These are phyloP conservation scores for Rhamnusium bicolor DNA, from an alignment of 2,888 invertebrate species.

Conservation along the genomic window DNA sequence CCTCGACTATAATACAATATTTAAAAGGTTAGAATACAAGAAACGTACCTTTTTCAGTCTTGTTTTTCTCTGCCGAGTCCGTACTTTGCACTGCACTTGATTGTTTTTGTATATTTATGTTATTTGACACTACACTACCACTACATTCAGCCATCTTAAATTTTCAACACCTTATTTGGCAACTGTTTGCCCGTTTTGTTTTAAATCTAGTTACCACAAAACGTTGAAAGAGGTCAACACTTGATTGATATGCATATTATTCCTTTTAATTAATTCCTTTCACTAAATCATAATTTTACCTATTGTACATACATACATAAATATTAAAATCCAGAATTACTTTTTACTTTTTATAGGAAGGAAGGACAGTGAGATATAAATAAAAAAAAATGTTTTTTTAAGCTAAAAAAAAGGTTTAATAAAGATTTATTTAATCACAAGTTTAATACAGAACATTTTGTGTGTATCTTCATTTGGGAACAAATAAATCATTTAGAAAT, in stretches of 20 bases:
- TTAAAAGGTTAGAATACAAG: conserved; percentile 43
- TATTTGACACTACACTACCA: conserved; percentile 68
- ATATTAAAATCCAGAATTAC: background rate
- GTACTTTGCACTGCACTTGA: conserved; percentile 58
- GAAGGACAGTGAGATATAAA: background rate
- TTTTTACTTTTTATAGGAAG: background rate
- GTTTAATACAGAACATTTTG: conserved; percentile 41
- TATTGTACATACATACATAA: too few species aligned
- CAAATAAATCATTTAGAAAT: conserved; percentile 59
- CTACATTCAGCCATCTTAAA: conserved; percentile 69
- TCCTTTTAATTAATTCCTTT: background rate
- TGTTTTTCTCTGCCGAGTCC: conserved; percentile 58
- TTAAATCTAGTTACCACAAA: conserved; percentile 32
- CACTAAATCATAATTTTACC: conserved; percentile 11
- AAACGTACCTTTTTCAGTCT: conserved; percentile 65
- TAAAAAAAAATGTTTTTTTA: conserved; percentile 6
- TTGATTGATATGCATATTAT: conserved; percentile 10
- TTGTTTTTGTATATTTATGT: conserved; percentile 64
- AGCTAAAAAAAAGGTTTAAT: conserved; percentile 38
- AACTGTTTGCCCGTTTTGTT: conserved; percentile 39
- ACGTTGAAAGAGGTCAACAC: conserved; percentile 45
- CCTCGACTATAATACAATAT: background rate
- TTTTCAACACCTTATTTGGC: conserved; percentile 52
- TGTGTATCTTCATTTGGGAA: conserved; percentile 22
- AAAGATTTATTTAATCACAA: conserved; percentile 63